Conservation (phyloP, 2,797 vertebrate genomes). For the Enoplosus armatus region DNA sequence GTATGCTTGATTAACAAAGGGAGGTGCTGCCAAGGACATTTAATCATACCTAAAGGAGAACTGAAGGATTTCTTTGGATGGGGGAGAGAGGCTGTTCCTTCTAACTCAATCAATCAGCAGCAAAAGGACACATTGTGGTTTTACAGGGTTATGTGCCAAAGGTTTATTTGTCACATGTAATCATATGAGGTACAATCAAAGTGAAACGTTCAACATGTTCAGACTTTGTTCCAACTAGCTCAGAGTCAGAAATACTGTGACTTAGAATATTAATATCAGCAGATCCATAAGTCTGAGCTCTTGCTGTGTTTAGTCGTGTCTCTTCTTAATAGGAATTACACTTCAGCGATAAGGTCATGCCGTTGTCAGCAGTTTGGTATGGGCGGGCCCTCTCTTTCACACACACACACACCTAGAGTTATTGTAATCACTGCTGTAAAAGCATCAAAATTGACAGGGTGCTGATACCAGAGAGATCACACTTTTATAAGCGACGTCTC, state of each 20-base stretch:
- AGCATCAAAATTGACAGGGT: not conserved
- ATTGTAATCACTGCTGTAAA: not conserved
- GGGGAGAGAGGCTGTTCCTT: not conserved
- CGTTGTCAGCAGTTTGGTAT: not conserved
- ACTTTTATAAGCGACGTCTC: not conserved
- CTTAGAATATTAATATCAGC: not conserved
- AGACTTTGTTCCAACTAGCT: slow-evolving; percentile 23
- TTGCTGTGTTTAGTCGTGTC: not conserved
- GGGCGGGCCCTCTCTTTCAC: too few species aligned
- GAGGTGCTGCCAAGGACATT: slow-evolving; percentile 39
- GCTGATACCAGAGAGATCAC: not conserved
- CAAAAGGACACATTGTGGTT: too few species aligned
- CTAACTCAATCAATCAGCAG: too few species aligned
- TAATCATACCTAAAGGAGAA: slow-evolving; percentile 41
- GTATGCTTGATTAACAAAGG: slow-evolving; percentile 28
- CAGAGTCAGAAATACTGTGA: not conserved
- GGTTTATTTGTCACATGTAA: too few species aligned
- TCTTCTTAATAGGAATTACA: not conserved
- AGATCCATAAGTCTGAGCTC: not conserved
- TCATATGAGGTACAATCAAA: too few species aligned
- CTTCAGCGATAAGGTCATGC: not conserved
- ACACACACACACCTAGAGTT: not conserved
- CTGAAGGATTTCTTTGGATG: slow-evolving; percentile 30
- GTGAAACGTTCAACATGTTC: slow-evolving; percentile 32
- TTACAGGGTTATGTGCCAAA: too few species aligned